Base-by-base conservation (phyloP, 2,797 vertebrate genomes). In the Melanotaenia nigrans region DNA sequence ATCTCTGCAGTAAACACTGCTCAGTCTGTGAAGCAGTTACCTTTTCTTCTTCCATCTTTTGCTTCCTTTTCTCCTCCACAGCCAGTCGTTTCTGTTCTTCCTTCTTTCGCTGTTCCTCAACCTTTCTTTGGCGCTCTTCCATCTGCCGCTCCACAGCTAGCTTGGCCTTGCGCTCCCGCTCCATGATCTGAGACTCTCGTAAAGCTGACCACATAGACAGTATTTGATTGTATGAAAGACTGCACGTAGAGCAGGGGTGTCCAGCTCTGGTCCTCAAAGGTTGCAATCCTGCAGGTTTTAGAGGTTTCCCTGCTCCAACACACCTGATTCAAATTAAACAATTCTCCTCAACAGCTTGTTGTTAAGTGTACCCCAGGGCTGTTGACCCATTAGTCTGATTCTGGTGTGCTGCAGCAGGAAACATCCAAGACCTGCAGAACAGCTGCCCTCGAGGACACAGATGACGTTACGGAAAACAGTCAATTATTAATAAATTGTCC, bases 61-160 rank as follows among this genome's bases (percentile, higher is more conserved):
- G 96, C 85, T 95, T 98, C 82, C 97, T 95, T 81, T 97, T 99
- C 83, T 97, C 95, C 89, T 98, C 97, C 49, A 94, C 97, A 1
- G 96, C 96, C 49, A 93, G 40, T 68, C 97, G 95, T 69, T 96
- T 94, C 71, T 96, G 96, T 22, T 99, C 96, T 84, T 97, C 97
- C 79, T 96, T 99, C 82, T 86, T 94, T 58, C 96, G 95, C 79
- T 98, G 97, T 70, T 98, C 96, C 59, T 94, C 96, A 4, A 98
- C 83, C 55, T 96, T 97, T 68, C 89, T 95, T 59, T 96, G 96
- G 60, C 95, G 96, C 86, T 98, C 97, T 88, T 98, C 97, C 86
- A 97, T 70, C 79, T 98, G 96, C 32, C 95, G 96, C 84, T 98
- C 97, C 58, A 97, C 97, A 22, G 95, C 95, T 38, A 96, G 75